A percentile compares a stretch with the other conserved stretches of the same genome.
phyloP scores from a whole-genome alignment of 2,113 vertebrate species.

The Daboia siamensis region DNA sequence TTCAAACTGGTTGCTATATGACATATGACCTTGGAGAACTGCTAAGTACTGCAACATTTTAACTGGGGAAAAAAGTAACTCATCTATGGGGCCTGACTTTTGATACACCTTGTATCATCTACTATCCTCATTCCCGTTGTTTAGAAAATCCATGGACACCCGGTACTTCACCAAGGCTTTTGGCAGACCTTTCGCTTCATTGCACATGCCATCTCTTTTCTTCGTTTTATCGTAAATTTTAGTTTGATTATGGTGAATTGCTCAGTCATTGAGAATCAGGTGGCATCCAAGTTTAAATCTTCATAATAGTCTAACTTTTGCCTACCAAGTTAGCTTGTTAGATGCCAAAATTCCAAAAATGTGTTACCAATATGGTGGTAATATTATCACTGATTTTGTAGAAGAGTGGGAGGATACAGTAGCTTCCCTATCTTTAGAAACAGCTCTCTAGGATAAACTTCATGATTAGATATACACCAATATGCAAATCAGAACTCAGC shows the following conservation, averaged over 20 bases:
- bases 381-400: neutral
- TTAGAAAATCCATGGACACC: neutral
- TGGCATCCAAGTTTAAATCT: neutral
- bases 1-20: neutral
- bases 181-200: neutral
- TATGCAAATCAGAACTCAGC: neutral
- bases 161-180: neutral
- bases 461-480: neutral
- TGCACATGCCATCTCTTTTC: neutral
- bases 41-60: neutral
- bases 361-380: neutral
- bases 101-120: neutral
- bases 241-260: neutral
- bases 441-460: neutral
- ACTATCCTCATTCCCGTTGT: neutral
- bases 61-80: neutral
- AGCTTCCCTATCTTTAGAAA: neutral
- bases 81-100: neutral
- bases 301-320: neutral
- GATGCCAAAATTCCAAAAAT: too few species aligned
- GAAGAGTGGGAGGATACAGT: neutral
- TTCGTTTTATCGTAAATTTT: neutral
- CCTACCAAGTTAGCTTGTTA: neutral
- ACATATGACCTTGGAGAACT: neutral
- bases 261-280: neutral